Percentiles rank a stretch among this genome's conserved stretches.
These are phyloP conservation scores for Isotomurus palustris DNA, from an alignment of 2,888 invertebrate genomes.

Conservation along the genomic window DNA sequence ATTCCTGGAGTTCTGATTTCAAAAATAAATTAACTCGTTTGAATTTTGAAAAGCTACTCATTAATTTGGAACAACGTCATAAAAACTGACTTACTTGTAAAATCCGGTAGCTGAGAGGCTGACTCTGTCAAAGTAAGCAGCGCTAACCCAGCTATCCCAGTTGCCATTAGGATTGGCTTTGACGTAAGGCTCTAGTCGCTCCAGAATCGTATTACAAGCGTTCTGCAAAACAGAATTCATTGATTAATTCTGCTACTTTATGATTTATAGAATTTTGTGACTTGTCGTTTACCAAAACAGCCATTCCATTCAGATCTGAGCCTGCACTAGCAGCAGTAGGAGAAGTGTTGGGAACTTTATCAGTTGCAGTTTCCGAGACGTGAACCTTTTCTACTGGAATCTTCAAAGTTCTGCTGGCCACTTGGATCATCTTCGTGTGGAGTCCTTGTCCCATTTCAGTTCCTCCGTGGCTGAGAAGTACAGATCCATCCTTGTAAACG, in stretches of 20 bases:
- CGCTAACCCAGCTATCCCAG: constrained; percentile 79
- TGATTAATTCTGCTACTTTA: background rate
- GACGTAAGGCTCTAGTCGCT: constrained; percentile 69
- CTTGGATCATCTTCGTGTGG: constrained; percentile 85
- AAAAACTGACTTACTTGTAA: constrained; percentile 52
- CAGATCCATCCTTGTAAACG: constrained; percentile 66
- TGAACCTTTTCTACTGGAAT: constrained; percentile 69
- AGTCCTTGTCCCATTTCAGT: constrained; percentile 97
- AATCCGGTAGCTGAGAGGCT: constrained; percentile 79
- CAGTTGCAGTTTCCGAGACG: constrained; percentile 79
- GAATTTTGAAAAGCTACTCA: background rate
- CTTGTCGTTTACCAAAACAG: constrained; percentile 60
- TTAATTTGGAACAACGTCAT: background rate
- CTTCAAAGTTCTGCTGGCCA: constrained; percentile 68
- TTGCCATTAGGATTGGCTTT: constrained; percentile 67
- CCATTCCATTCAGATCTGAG: constrained; percentile 89
- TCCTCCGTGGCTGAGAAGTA: constrained; percentile 56
- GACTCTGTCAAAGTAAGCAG: constrained; percentile 71
- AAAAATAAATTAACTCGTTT: background rate
- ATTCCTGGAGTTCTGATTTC: constrained; percentile 60
- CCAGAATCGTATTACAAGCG: constrained; percentile 70
- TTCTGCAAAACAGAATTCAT: constrained; percentile 52
- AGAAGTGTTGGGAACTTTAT: constrained; percentile 87
- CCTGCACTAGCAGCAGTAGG: constrained; percentile 84
- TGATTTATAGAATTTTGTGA: background rate